Base-by-base conservation (phyloP, 2,797 vertebrate species). In the Neomorphus geoffroyi region DNA sequence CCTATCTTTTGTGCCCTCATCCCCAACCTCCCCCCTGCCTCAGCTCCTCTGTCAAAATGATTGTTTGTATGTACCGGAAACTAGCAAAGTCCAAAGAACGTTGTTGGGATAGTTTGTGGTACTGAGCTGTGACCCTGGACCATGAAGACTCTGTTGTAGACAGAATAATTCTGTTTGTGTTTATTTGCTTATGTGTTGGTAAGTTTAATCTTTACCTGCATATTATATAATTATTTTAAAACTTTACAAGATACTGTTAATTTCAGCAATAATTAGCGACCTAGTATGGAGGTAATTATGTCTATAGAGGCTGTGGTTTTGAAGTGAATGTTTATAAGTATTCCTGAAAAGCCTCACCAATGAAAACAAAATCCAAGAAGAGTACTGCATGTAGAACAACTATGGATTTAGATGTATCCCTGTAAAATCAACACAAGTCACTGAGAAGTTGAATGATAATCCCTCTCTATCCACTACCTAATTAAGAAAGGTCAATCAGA, bases 1-100 rank as follows among this genome's bases (percentile, higher is more conserved):
- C 50, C 26, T 72, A 12, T 18, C 27, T 60, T 83, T 24, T 62
- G 11, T 1, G 1, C 45, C 15, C 5, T 62, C 27, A 45, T 62
- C 7, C 22, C 5, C 14, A 12, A 0, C 4, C 64, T 6, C 0
- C 1, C 35, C 23, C 0, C 4, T 67, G 6, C 1, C 1, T n/a
- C 23, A 46, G 2, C 6, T 7, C 17, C 13, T 75, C 22, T 3
- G 2, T 50, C 18, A 56, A 5, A 71, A 18, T 21, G 32, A 1
- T 32, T 73, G 8, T 48, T 82, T 3, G 1, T 23, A 2, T 41
- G 10, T 37, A 18, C 45, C 32, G 90, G n/a, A 75, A 57, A 13
- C 10, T 18, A 35, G 2, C 8, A 30, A 45, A 46, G 64, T 58
- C 24, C 26, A 53, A 35, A 74, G 43, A 1, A 2, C n/a, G 7